Conservation (phyloP, 2,797 vertebrate species). For the Tinamus major region DNA sequence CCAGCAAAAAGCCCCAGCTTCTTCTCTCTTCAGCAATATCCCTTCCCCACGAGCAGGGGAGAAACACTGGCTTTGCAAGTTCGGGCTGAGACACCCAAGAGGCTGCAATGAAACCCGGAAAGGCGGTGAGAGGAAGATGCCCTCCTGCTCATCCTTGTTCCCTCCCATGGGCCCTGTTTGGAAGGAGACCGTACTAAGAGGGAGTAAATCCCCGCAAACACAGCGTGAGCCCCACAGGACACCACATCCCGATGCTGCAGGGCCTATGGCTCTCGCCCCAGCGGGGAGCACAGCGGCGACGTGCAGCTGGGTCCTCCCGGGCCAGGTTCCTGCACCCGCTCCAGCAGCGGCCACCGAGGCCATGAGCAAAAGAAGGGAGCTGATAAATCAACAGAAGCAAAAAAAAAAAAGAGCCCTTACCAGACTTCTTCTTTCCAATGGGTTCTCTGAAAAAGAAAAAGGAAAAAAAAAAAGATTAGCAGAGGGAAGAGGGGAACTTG, state of each 20-base stretch:
- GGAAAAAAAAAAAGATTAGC: slow-evolving; percentile 4
- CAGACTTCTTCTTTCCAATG: slow-evolving; percentile 93
- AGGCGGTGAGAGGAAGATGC: neutral
- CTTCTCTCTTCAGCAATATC: neutral
- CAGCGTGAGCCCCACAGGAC: neutral
- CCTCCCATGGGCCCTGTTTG: accelerated
- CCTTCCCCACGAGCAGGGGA: neutral
- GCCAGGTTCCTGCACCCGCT: neutral
- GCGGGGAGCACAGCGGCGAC: accelerated
- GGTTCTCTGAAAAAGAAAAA: slow-evolving; percentile 87
- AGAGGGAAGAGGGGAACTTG: neutral
- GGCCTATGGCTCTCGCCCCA: neutral
- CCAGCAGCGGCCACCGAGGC: neutral
- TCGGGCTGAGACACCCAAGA: neutral
- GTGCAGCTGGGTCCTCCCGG: neutral
- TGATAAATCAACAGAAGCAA: neutral
- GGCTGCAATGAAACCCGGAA: neutral
- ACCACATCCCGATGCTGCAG: neutral
- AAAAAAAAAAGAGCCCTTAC: slow-evolving; percentile 82
- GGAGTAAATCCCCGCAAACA: neutral
- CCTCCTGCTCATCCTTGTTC: neutral
- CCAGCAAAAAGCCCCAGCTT: neutral
- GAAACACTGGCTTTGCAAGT: neutral
- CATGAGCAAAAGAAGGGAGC: neutral
- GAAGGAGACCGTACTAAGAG: neutral